These are phyloP conservation scores for Podarcis siculus DNA, from an alignment of 2,797 vertebrate species.

Conservation along the genomic window DNA sequence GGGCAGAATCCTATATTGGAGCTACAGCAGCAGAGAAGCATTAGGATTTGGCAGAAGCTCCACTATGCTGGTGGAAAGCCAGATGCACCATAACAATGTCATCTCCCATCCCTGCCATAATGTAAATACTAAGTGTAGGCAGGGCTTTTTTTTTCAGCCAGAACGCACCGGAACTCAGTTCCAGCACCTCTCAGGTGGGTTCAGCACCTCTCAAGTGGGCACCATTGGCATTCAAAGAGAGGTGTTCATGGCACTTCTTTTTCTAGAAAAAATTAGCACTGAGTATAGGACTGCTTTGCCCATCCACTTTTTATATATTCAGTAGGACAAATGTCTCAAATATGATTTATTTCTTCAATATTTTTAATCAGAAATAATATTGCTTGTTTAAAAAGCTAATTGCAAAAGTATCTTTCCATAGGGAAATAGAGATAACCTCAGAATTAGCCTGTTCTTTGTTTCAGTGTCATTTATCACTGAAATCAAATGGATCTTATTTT, in stretches of 20 bases:
- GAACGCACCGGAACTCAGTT: too few relatives aligned
- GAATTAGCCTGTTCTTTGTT: conserved; percentile 67
- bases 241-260: too few relatives aligned
- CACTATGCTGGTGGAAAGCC: neutral
- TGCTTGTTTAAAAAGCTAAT: conserved; percentile 69
- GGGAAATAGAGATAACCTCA: conserved; percentile 68
- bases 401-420: conserved; percentile 68
- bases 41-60: neutral
- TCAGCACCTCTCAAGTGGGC: too few relatives aligned
- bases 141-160: too few relatives aligned
- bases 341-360: conserved; percentile 68
- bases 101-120: neutral
- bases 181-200: too few relatives aligned
- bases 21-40: neutral
- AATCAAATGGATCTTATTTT: conserved; percentile 71
- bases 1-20: neutral
- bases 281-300: neutral
- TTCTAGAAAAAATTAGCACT: too few relatives aligned
- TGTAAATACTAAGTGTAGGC: neutral
- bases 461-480: conserved; percentile 67
- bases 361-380: conserved; percentile 57
- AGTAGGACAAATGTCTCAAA: conserved; percentile 68
- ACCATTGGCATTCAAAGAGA: too few relatives aligned
- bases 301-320: conserved; percentile 74
- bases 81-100: neutral